phyloP scores from a whole-genome alignment of 2,888 invertebrate species.

The Endotricha flammealis region DNA sequence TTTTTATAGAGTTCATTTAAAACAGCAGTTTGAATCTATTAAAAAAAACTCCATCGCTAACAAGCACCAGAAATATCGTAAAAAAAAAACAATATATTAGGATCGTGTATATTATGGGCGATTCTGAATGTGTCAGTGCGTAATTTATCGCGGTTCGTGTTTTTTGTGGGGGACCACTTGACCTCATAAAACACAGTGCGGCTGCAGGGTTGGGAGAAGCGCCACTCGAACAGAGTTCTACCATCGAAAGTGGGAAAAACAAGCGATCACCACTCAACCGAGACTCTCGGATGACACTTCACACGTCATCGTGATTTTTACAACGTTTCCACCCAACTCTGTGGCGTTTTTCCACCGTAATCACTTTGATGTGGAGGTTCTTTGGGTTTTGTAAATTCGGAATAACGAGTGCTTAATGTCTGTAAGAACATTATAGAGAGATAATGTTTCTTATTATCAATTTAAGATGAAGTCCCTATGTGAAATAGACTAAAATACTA shows the following conservation, averaged over 20 bases:
- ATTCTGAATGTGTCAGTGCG: slow-evolving; percentile 77
- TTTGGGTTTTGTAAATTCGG: slow-evolving; percentile 31
- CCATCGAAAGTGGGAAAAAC: slow-evolving; percentile 74
- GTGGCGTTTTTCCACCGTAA: slow-evolving; percentile 65
- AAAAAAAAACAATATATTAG: slow-evolving; percentile 69
- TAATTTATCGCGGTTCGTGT: slow-evolving; percentile 73
- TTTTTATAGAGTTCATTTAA: too few relatives aligned
- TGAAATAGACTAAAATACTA: too few relatives aligned
- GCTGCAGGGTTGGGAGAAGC: slow-evolving; percentile 52
- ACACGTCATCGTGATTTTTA: slow-evolving; percentile 76
- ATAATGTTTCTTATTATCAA: too few relatives aligned
- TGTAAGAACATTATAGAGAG: too few relatives aligned
- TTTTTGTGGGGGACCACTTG: slow-evolving; percentile 75
- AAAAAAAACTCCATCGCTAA: slow-evolving; percentile 25
- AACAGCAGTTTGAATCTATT: too few relatives aligned
- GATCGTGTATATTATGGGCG: slow-evolving; percentile 70
- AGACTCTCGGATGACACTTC: slow-evolving; percentile 72
- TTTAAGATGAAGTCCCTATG: too few relatives aligned
- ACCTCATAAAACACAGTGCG: slow-evolving; percentile 75
- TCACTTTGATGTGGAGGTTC: slow-evolving; percentile 63
- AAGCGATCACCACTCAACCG: slow-evolving; percentile 74
- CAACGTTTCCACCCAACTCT: slow-evolving; percentile 65
- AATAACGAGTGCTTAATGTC: slow-evolving; percentile 24
- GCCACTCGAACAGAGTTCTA: slow-evolving; percentile 55
- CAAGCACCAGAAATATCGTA: slow-evolving; percentile 39